Evolutionary conservation across 2,888 invertebrate species (phyloP).

Genomic region (Himalopsyche kuldschensis): DNA sequence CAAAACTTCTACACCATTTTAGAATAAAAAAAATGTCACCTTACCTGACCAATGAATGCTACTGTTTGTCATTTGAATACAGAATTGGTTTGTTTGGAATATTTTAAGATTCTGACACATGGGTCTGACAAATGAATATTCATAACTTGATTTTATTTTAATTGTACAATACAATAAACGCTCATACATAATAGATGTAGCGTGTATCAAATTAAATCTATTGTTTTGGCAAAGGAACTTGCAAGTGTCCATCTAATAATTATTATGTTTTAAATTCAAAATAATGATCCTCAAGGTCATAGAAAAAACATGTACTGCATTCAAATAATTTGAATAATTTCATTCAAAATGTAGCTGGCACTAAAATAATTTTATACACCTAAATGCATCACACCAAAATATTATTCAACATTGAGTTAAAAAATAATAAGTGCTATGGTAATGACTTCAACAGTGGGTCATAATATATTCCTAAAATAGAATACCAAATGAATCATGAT

Average conservation of each 20-base stretch:
- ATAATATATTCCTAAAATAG: neutral
- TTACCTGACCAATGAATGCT: neutral
- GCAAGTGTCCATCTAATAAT: no score
- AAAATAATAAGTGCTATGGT: neutral
- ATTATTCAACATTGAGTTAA: neutral
- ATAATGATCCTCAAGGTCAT: neutral
- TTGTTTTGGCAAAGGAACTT: no score
- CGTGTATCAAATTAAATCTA: no score
- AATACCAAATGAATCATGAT: neutral
- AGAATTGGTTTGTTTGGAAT: neutral
- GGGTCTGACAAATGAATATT: no score
- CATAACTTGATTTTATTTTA: no score
- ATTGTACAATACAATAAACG: no score
- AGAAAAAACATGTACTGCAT: neutral
- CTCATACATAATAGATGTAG: no score
- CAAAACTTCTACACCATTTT: neutral
- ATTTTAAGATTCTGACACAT: neutral
- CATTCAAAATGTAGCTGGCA: neutral
- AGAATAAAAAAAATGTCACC: neutral
- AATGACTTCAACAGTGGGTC: neutral
- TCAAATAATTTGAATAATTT: neutral
- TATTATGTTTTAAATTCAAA: neutral
- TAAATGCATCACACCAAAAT: neutral
- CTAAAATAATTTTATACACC: neutral
- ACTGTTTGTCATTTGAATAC: neutral